These are phyloP conservation scores for Ctenoplectra terminalis DNA, from an alignment of 1,140 invertebrate genomes.

Conservation along the genomic window DNA sequence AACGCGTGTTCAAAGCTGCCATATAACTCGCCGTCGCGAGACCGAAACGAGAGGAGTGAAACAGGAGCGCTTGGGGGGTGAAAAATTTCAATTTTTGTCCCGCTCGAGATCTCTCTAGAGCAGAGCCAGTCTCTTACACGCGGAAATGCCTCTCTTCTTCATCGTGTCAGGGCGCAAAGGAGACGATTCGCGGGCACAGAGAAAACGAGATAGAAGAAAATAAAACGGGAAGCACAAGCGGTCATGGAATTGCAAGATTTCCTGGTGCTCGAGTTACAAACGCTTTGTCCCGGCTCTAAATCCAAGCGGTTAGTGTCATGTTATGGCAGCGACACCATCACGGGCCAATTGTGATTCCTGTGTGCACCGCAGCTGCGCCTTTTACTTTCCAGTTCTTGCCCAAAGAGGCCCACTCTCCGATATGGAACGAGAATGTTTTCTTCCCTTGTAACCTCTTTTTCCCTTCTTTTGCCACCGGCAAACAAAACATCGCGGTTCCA, in stretches of 20 bases:
- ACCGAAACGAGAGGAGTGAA: neutral
- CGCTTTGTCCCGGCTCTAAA: constrained; percentile 76
- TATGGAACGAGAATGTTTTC: neutral
- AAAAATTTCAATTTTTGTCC: constrained; percentile 21
- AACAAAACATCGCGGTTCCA: constrained; percentile 69
- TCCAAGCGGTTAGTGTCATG: constrained; percentile 76
- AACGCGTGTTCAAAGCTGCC: no score
- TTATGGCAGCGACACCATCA: constrained; percentile 65
- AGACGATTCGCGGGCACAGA: neutral
- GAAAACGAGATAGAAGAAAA: neutral
- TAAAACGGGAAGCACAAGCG: neutral
- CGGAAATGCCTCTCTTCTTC: neutral
- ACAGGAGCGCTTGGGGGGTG: neutral
- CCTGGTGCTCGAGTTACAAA: constrained; percentile 74
- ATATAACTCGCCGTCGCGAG: neutral
- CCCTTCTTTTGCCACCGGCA: neutral
- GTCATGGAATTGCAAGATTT: constrained; percentile 75
- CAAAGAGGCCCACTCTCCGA: constrained; percentile 7
- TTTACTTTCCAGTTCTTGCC: constrained; percentile 48
- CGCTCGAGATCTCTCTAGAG: neutral
- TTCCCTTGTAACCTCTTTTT: no score
- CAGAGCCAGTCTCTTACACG: neutral
- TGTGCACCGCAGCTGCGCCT: constrained; percentile 37
- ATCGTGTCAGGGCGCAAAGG: neutral
- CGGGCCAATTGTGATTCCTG: constrained; percentile 53